phyloP scores from a whole-genome alignment of 2,113 vertebrate genomes.

The Hippocampus barbouri region DNA sequence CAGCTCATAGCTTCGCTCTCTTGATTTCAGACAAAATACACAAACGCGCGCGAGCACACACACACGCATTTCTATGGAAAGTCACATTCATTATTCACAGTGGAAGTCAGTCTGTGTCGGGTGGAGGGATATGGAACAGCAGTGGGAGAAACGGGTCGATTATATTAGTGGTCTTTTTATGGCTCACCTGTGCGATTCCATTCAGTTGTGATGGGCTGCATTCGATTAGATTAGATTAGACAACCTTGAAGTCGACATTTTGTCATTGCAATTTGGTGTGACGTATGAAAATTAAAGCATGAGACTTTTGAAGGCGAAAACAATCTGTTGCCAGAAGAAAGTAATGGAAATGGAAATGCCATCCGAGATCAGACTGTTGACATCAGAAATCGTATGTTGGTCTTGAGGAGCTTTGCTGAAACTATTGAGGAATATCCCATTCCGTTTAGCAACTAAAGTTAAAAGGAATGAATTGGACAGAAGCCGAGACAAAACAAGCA shows the following conservation, averaged over 20 bases:
- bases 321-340: neutral
- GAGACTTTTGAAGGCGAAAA: neutral
- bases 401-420: neutral
- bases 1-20: conserved; percentile 2
- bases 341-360: neutral
- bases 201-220: conserved; percentile 1
- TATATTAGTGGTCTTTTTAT: conserved; percentile 20
- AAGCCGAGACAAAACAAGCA: neutral
- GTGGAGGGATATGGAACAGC: conserved; percentile 16
- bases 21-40: conserved; percentile 8
- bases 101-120: conserved; percentile 29
- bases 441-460: neutral
- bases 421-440: neutral
- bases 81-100: conserved; percentile 60
- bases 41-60: too few relatives aligned
- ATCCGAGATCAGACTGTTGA: neutral
- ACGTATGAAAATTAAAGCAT: neutral
- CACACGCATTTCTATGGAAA: conserved; percentile 42
- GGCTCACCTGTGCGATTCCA: conserved; percentile 33
- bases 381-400: neutral
- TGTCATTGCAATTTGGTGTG: neutral
- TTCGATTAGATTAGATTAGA: neutral
- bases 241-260: neutral
- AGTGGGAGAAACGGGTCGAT: conserved; percentile 12
- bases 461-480: neutral